A percentile compares a stretch with the other conserved stretches of the same genome.
phyloP scores from a whole-genome alignment of 2,888 invertebrate genomes.

The Pristionchus mayeri region DNA sequence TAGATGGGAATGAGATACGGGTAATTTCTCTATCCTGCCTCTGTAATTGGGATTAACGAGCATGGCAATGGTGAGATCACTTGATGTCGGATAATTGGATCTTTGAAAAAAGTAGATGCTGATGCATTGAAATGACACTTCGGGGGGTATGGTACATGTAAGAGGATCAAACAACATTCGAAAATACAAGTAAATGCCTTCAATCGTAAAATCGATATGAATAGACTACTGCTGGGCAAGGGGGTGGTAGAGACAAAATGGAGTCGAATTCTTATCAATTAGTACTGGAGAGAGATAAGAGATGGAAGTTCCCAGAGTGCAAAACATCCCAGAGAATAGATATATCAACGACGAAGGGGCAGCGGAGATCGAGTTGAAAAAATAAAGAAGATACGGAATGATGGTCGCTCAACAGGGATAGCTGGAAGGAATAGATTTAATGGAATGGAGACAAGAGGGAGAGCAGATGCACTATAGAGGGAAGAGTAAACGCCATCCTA shows the following conservation, averaged over 20 bases:
- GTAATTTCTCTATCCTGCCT: not conserved
- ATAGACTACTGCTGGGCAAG: not conserved
- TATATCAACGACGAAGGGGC: not conserved
- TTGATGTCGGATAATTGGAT: conserved; percentile 7
- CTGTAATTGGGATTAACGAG: not conserved
- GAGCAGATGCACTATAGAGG: conserved; percentile 8
- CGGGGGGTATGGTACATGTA: not conserved
- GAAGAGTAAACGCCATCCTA: conserved; percentile 30
- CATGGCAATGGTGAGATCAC: conserved; percentile 4
- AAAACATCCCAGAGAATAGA: conserved; percentile 4
- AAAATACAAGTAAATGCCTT: not conserved
- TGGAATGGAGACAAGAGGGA: not conserved
- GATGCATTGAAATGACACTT: no score
- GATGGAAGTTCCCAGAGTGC: conserved; percentile 28
- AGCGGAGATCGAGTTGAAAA: not conserved
- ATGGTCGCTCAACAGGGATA: not conserved
- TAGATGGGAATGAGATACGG: not conserved
- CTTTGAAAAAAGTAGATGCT: no score
- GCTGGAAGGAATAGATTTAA: not conserved
- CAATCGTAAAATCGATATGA: not conserved
- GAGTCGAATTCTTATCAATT: conserved; percentile 37
- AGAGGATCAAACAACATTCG: not conserved
- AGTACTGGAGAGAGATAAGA: conserved; percentile 35
- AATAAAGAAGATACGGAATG: not conserved
- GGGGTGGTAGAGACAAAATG: conserved; percentile 13